Percentiles rank a stretch among this genome's conserved stretches.
Conservation (phyloP, 2,888 invertebrate species). For the Odontothrips loti region DNA sequence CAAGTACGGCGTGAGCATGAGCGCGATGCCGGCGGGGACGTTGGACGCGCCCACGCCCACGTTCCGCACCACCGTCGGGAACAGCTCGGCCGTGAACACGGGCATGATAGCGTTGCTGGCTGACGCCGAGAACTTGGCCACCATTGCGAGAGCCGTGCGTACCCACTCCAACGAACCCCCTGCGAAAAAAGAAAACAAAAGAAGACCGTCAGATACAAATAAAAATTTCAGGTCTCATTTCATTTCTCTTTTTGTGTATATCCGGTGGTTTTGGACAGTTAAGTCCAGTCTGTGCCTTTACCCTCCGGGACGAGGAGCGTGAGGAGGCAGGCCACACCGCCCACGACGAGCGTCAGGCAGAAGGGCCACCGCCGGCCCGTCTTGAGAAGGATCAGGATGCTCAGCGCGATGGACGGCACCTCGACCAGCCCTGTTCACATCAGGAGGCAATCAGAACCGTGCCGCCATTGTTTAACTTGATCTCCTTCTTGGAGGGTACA, state of each 20-base stretch:
- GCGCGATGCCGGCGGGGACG: slow-evolving; percentile 67
- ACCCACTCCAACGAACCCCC: slow-evolving; percentile 50
- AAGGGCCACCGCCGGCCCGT: slow-evolving; percentile 69
- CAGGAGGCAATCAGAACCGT: too few species aligned
- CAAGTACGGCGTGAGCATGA: slow-evolving; percentile 72
- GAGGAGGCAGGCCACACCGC: slow-evolving; percentile 65
- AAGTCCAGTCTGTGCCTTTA: too few species aligned
- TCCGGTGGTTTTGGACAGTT: too few species aligned
- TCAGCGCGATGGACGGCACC: slow-evolving; percentile 70
- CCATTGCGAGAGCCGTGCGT: slow-evolving; percentile 69
- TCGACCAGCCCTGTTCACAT: slow-evolving; percentile 63
- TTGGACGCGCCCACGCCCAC: slow-evolving; percentile 71
- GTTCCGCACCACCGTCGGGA: slow-evolving; percentile 66
- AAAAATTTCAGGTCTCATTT: too few species aligned
- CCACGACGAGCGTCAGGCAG: slow-evolving; percentile 61
- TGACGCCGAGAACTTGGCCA: slow-evolving; percentile 74
- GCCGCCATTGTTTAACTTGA: too few species aligned
- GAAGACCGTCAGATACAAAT: too few species aligned
- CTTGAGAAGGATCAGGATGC: slow-evolving; percentile 69
- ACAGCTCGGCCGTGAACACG: slow-evolving; percentile 67
- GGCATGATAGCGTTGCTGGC: slow-evolving; percentile 76
- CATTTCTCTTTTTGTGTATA: not conserved
- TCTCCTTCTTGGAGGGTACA: too few species aligned
- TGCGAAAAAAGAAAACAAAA: not conserved
- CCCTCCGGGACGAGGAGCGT: slow-evolving; percentile 40